phyloP scores from a whole-genome alignment of 2,113 vertebrate species.

The Stictonetta naevosa region DNA sequence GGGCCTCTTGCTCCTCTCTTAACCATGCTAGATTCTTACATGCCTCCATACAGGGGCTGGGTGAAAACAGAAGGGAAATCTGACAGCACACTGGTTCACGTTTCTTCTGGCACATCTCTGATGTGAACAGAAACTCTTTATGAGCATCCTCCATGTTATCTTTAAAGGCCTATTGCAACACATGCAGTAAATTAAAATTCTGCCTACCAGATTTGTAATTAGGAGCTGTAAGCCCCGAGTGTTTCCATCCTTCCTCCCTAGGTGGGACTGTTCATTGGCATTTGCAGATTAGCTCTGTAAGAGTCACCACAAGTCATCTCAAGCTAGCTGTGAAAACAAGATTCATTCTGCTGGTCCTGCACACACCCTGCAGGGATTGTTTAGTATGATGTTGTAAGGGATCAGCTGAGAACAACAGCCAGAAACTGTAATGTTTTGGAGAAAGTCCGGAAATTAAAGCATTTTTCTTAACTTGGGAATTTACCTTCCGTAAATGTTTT shows the following conservation, averaged over 20 bases:
- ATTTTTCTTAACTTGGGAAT: neutral
- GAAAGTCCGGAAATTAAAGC: neutral
- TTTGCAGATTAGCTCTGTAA: neutral
- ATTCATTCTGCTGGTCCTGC: neutral
- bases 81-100: neutral
- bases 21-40: neutral
- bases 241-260: neutral
- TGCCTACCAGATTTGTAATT: fast-evolving
- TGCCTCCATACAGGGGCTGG: neutral
- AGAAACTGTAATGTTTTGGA: neutral
- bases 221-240: neutral
- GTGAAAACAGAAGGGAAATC: neutral
- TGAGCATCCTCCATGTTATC: neutral
- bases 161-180: neutral
- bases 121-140: neutral
- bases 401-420: neutral
- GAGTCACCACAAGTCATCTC: neutral
- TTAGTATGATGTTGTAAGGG: neutral
- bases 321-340: neutral
- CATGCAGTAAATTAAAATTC: neutral
- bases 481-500: neutral
- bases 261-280: neutral
- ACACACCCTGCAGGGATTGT: neutral
- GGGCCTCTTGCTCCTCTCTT: neutral
- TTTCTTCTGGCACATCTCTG: neutral